Conservation (phyloP, 1,140 invertebrate species). For the Drosophila serrata region DNA sequence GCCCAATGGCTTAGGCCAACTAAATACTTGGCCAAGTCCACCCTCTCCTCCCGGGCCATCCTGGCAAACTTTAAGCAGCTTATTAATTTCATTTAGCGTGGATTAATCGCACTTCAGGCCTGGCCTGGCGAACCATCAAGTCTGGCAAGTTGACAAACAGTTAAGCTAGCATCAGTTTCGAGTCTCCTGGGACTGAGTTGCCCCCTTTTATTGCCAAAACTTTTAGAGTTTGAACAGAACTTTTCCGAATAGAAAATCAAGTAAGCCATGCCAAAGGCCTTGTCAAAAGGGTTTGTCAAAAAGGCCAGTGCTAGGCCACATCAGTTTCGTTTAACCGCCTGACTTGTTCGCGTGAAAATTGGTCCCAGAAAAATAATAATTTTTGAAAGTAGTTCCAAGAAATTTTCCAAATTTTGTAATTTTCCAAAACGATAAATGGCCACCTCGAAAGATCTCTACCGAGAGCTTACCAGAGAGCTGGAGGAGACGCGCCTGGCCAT, state of each 20-base stretch:
- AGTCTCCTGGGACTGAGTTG: neutral
- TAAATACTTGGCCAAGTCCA: slow-evolving; percentile 46
- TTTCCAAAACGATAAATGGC: neutral
- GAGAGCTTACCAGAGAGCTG: neutral
- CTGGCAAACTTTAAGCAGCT: slow-evolving; percentile 60
- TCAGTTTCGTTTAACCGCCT: neutral
- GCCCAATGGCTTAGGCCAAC: slow-evolving; percentile 1
- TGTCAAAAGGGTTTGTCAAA: neutral
- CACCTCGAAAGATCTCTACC: neutral
- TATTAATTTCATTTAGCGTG: slow-evolving; percentile 72
- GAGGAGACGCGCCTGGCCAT: neutral
- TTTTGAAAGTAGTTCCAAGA: neutral
- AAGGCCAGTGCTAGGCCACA: neutral
- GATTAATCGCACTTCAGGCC: slow-evolving; percentile 62
- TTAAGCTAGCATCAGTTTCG: neutral
- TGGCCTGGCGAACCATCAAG: slow-evolving; percentile 21
- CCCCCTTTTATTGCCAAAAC: neutral
- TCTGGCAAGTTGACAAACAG: slow-evolving; percentile 29
- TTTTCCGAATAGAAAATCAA: neutral
- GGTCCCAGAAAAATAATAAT: neutral
- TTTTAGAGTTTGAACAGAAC: slow-evolving; percentile 3
- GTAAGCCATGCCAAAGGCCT: neutral
- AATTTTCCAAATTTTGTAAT: neutral
- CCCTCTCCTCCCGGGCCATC: neutral
- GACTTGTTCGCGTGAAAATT: neutral